Conservation (phyloP, 2,888 invertebrate genomes). For the Balanococcus diminutus region DNA sequence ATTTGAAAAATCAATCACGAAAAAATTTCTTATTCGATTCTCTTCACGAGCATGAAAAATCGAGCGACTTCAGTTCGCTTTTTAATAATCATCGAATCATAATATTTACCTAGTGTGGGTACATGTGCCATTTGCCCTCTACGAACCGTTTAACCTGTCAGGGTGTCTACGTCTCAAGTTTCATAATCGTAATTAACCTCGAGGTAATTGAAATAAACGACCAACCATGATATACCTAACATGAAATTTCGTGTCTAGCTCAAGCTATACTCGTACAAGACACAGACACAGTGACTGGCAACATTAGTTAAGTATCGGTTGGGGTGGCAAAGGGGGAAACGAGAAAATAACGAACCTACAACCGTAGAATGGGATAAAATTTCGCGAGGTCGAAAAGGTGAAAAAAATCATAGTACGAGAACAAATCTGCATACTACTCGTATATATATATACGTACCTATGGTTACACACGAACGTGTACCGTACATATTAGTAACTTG, state of each 20-base stretch:
- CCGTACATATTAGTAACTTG: not conserved
- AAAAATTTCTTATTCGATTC: too few species aligned
- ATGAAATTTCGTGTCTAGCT: not conserved
- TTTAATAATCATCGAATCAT: not conserved
- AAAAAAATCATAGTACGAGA: not conserved
- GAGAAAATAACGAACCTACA: not conserved
- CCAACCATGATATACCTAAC: not conserved
- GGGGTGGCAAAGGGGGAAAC: not conserved
- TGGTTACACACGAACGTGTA: not conserved
- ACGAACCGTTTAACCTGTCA: not conserved
- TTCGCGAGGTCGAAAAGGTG: not conserved
- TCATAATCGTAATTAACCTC: not conserved
- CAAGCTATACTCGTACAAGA: not conserved
- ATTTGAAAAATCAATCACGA: too few species aligned
- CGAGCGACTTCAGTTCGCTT: too few species aligned
- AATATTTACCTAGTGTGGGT: not conserved
- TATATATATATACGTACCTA: not conserved
- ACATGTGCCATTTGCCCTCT: not conserved
- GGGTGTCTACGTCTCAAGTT: not conserved
- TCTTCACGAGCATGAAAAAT: too few species aligned
- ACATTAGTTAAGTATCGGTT: too few species aligned
- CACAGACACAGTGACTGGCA: too few species aligned
- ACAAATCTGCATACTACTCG: not conserved
- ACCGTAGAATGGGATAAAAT: not conserved
- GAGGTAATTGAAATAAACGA: slow-evolving; percentile 11